Evolutionary conservation across 92 coral and sea anemone genomes (phyloP).

Genomic region (Virgularia gustaviana): DNA sequence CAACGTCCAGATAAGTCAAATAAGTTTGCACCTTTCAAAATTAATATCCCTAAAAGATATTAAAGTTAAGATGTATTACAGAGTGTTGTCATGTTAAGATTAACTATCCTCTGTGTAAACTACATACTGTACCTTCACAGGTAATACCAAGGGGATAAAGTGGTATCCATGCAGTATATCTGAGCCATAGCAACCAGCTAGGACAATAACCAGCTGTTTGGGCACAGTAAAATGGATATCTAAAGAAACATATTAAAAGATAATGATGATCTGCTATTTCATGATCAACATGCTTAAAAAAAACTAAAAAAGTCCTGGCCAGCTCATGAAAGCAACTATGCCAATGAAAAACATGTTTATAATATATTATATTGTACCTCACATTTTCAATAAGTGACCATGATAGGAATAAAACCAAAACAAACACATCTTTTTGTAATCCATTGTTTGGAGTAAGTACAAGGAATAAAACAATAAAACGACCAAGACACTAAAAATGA

Average conservation of each 20-base stretch:
- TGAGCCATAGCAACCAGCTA: slow-evolving; percentile 83
- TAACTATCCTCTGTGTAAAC: not conserved
- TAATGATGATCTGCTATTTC: not conserved
- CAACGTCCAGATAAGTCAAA: slow-evolving; percentile 76
- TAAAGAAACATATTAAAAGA: slow-evolving; percentile 13
- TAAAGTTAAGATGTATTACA: not conserved
- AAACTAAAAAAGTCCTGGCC: not conserved
- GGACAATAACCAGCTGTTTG: slow-evolving; percentile 69
- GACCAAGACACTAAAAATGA: slow-evolving; percentile 65
- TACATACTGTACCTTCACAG: slow-evolving; percentile 70
- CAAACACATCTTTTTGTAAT: slow-evolving; percentile 72
- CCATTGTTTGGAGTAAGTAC: slow-evolving; percentile 76
- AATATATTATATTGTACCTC: slow-evolving; percentile 53
- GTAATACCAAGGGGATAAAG: slow-evolving; percentile 78
- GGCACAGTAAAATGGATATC: slow-evolving; percentile 86
- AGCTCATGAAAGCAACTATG: too few species aligned
- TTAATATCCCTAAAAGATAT: slow-evolving; percentile 57
- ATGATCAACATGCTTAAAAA: not conserved
- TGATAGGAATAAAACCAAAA: slow-evolving; percentile 64
- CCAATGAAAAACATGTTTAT: too few species aligned
- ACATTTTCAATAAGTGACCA: slow-evolving; percentile 94
- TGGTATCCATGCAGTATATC: slow-evolving; percentile 93
- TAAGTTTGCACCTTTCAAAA: slow-evolving; percentile 81
- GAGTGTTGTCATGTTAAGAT: not conserved
- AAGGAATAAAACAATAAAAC: slow-evolving; percentile 70